Evolutionary conservation across 2,797 vertebrate species (phyloP), one percentile per base, ranked within the genome.

Genomic region (Aeoliscus strigatus): DNA sequence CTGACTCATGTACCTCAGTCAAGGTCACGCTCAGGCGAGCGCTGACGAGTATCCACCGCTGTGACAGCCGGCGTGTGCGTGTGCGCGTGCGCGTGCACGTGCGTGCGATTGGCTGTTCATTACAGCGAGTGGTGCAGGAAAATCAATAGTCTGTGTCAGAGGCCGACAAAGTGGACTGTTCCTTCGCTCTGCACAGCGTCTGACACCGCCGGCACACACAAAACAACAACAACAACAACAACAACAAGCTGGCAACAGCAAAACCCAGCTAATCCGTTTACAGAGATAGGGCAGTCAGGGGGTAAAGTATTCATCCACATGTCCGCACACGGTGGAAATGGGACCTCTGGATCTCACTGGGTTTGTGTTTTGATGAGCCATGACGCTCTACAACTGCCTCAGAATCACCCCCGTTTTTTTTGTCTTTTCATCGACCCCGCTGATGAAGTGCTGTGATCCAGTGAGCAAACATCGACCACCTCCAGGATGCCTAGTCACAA

Each of bases 81-180:
- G 26, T 8, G 15, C 16, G 17, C n/a, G 42, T 14, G 28, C 7
- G 30, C 15, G 31, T 10, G 24, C 8, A 6, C 8, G n/a, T 12
- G 23, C 28, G 30, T 39, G 41, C 53, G 31, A 74, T 51, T 60
- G 72, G 60, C 16, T 56, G 15, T 85, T 83, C 78, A 80, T 80
- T 80, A 84, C 74, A 81, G 68, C 41, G 44, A 80, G 71, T 73
- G 79, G 68, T 77, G 70, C 62, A 77, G 62, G 70, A 77, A 85
- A 87, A 85, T 85, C 85, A 73, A 86, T 86, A 77, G 63, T 31
- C 26, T 53, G 60, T 52, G 42, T 66, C 71, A 66, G 70, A 54
- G 74, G 74, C 61, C 60, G 70, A 80, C 72, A 56, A 54, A 63
- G 66, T 53, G 44, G 57, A 70, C 77, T 39, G 49, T 72, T 54